phyloP scores from a whole-genome alignment of 2,797 vertebrate species.

The Synaphobranchus kaupii region DNA sequence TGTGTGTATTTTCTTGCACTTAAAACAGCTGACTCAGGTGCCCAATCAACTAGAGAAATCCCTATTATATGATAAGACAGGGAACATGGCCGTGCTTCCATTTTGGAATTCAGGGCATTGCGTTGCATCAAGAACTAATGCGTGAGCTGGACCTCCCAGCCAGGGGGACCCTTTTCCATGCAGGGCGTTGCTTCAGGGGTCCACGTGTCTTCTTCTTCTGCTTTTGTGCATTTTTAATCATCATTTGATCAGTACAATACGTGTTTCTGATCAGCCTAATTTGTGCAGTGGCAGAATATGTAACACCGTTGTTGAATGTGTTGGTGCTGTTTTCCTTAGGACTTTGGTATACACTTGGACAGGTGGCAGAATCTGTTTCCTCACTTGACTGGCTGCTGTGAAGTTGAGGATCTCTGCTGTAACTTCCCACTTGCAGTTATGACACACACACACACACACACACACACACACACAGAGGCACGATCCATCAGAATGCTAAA shows the following conservation, averaged over 20 bases:
- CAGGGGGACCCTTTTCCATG: background rate
- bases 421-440: background rate
- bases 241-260: background rate
- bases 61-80: background rate
- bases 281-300: background rate
- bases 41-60: background rate
- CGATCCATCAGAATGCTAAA: conserved; percentile 40
- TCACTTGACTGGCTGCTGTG: background rate
- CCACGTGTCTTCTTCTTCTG: background rate
- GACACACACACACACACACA: conserved; percentile 7
- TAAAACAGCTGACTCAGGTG: background rate
- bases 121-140: background rate
- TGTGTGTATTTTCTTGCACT: background rate
- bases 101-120: background rate
- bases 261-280: background rate
- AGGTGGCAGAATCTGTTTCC: background rate
- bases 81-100: background rate
- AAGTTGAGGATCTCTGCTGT: background rate
- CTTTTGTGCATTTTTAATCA: background rate
- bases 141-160: background rate
- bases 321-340: background rate
- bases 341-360: background rate
- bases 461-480: conserved; percentile 41
- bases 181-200: background rate
- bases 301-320: background rate